Evolutionary conservation across 2,113 vertebrate genomes (phyloP).

Genomic region (Myotis davidii): DNA sequence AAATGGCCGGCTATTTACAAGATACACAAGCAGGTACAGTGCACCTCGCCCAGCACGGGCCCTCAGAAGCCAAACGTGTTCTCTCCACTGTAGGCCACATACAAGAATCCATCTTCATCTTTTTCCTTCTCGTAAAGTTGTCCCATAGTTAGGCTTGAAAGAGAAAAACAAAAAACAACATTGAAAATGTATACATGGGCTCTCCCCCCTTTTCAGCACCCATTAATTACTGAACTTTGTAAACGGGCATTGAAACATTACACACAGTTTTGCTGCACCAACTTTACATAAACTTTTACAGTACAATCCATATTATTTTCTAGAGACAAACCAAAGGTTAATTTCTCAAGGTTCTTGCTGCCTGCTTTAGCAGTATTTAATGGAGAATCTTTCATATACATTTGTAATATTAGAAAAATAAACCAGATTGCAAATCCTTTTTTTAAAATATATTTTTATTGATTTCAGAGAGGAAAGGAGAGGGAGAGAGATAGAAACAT

Average conservation of each 20-base stretch:
- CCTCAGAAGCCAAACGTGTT: conserved; percentile 95
- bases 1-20: conserved; percentile 86
- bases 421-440: conserved; percentile 81
- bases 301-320: conserved; percentile 87
- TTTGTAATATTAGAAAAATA: conserved; percentile 86
- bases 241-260: conserved; percentile 79
- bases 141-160: conserved; percentile 96
- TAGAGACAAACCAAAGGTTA: conserved; percentile 88
- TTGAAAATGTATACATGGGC: conserved; percentile 67
- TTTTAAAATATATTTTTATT: not conserved
- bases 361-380: conserved; percentile 84
- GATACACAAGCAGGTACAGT: conserved; percentile 82
- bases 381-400: conserved; percentile 86
- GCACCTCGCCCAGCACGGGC: conserved; percentile 77
- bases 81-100: conserved; percentile 98
- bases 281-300: conserved; percentile 86
- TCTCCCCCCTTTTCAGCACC: conserved; percentile 66
- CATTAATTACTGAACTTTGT: conserved; percentile 80
- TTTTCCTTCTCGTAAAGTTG: conserved; percentile 98
- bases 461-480: too few species aligned
- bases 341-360: conserved; percentile 85
- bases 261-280: conserved; percentile 85
- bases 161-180: conserved; percentile 50
- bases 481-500: too few species aligned
- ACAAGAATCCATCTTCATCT: conserved; percentile 98